Conservation (phyloP, 2,888 invertebrate genomes). For the Trilocha varians region DNA sequence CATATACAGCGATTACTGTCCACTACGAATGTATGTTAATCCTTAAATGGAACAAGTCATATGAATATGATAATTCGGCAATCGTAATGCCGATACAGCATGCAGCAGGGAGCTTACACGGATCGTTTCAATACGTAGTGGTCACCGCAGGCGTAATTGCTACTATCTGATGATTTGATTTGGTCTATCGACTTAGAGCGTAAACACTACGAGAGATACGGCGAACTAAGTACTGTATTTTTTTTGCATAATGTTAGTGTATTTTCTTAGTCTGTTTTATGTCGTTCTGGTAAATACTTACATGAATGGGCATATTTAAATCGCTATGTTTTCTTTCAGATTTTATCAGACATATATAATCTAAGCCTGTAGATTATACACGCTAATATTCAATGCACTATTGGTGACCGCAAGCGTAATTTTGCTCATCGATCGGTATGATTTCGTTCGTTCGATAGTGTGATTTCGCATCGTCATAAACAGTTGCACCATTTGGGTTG, state of each 20-base stretch:
- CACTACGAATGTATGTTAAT: neutral
- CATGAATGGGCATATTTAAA: too few relatives aligned
- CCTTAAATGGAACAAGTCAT: neutral
- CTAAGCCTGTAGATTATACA: too few relatives aligned
- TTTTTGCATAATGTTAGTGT: too few relatives aligned
- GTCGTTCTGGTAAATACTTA: too few relatives aligned
- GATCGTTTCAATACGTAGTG: neutral
- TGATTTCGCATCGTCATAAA: constrained; percentile 34
- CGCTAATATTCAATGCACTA: neutral
- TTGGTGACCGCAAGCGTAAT: neutral
- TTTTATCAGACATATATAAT: too few relatives aligned
- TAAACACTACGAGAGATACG: too few relatives aligned
- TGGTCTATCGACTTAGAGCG: too few relatives aligned
- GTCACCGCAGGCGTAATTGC: neutral
- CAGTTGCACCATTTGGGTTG: constrained; percentile 29
- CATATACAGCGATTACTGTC: neutral
- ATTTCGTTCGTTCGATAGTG: constrained; percentile 23
- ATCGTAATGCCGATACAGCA: neutral
- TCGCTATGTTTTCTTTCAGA: too few relatives aligned
- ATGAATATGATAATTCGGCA: neutral
- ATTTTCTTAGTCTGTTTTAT: too few relatives aligned
- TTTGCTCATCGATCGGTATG: constrained; percentile 17
- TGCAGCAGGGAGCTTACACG: neutral
- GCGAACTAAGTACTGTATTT: too few relatives aligned
- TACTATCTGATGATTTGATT: too few relatives aligned